Base-by-base conservation (phyloP, 2,113 vertebrate genomes). In the Hypomesus transpacificus region DNA sequence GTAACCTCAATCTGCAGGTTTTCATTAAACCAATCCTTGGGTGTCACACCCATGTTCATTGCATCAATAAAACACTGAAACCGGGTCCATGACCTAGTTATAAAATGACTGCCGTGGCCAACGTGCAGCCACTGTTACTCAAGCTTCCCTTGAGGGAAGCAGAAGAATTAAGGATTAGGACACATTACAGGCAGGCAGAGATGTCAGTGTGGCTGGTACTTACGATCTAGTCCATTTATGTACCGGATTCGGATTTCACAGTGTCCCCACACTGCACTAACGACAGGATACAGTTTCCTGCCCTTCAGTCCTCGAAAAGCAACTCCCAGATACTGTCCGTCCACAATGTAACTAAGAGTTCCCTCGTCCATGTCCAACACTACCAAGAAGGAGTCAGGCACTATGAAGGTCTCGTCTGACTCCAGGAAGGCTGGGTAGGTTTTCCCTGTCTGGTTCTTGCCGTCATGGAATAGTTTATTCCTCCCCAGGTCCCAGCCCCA, bases 191-290 rank as follows among this genome's bases (percentile, higher is more conserved):
- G 53, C 0, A 61, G 8, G n/a, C 17, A 7, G 17, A 54, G 28
- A 64, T 53, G 39, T 46, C 39, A 46, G 39, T 46, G 39, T 5
- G 39, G 39, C 7, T 58, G 16, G 81, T 93, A 99, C 97, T 98
- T 94, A 99, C 97, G 97, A 91, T 99, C 97, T 0, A 99, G 96
- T 62, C 97, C 96, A n/a, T 99, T 99, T 86, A 99, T 91, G 94
- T 99, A 99, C 86, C 97, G 95, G 92, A 99, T 98, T 78, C 94
- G 87, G 71, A 99, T 99, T 88, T 99, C 97, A 87, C 97, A 99
- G 94, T 99, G 97, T 86, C 97, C 97, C 97, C 97, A 99, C 79
- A 99, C 97, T 0, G 97, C 97, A 54, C 97, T 99, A 65, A 99
- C 97, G 67, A 99, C 94, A 0, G 97, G 97, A 73, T 99, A 96